Evolutionary conservation across 2,113 vertebrate genomes (phyloP).

Genomic region (Planiliza haematocheilus): DNA sequence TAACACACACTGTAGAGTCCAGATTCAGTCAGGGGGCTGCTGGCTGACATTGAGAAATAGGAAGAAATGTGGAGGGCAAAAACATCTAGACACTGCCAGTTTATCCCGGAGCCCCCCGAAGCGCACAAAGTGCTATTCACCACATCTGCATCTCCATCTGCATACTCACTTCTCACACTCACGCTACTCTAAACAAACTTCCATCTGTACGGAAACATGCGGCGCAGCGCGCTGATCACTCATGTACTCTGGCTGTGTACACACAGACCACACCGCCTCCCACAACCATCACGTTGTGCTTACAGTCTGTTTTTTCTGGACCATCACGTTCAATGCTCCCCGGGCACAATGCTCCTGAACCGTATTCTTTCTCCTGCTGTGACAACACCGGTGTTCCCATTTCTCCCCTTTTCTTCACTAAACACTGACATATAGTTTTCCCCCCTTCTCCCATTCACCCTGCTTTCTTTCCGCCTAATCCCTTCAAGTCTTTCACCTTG

Average conservation of each 20-base stretch:
- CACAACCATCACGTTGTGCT: constrained; percentile 59
- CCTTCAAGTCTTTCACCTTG: constrained; percentile 46
- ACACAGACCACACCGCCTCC: constrained; percentile 40
- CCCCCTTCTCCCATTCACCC: not conserved
- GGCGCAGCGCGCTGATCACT: constrained; percentile 14
- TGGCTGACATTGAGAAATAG: constrained; percentile 43
- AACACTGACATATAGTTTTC: constrained; percentile 17
- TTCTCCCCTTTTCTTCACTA: constrained; percentile 5
- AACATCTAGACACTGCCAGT: constrained; percentile 26
- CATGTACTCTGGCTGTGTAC: constrained; percentile 39
- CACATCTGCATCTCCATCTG: constrained; percentile 74
- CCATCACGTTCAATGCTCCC: constrained; percentile 13
- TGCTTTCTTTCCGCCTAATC: constrained; percentile 32
- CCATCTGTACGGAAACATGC: constrained; percentile 66
- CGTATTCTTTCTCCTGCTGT: constrained; percentile 27
- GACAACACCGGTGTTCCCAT: constrained; percentile 29
- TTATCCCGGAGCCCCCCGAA: constrained; percentile 47
- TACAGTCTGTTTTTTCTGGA: constrained; percentile 38
- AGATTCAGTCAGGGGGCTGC: constrained; percentile 9
- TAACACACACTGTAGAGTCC: constrained; percentile 3
- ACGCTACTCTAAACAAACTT: constrained; percentile 73
- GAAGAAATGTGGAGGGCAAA: constrained; percentile 32
- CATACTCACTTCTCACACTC: constrained; percentile 60
- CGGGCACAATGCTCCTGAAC: constrained; percentile 30
- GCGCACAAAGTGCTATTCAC: constrained; percentile 64